Evolutionary conservation across 2,113 vertebrate species (phyloP).

Genomic region (Zeus faber): DNA sequence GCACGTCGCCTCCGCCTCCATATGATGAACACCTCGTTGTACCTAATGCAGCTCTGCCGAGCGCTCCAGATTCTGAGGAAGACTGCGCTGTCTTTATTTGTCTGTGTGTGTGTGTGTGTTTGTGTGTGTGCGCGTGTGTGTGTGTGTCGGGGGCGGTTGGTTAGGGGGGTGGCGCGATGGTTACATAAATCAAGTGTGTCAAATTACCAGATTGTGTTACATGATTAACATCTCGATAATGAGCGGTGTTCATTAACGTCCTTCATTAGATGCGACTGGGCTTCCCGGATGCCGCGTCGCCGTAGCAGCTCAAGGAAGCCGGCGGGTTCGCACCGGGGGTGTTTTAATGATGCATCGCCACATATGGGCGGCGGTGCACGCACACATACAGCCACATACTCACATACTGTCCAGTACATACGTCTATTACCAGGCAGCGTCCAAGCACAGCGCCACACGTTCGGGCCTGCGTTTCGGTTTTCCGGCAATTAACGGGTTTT

Average conservation of each 20-base stretch:
- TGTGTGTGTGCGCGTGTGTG: background rate
- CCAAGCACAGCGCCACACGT: too few species aligned
- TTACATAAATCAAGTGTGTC: slow-evolving; percentile 64
- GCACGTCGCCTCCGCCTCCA: slow-evolving; percentile 16
- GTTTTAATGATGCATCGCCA: background rate
- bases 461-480: too few species aligned
- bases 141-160: background rate
- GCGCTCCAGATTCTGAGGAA: slow-evolving; percentile 28
- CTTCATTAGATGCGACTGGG: slow-evolving; percentile 58
- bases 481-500: too few species aligned
- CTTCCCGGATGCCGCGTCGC: slow-evolving; percentile 38
- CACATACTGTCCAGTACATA: slow-evolving; percentile 6
- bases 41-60: slow-evolving; percentile 16
- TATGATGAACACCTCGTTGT: slow-evolving; percentile 38
- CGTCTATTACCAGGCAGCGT: too few species aligned
- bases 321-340: background rate
- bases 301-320: background rate
- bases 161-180: background rate
- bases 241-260: slow-evolving; percentile 64
- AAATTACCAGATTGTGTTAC: slow-evolving; percentile 70
- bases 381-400: slow-evolving; percentile 1
- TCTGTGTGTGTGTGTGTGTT: slow-evolving; percentile 18
- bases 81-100: background rate
- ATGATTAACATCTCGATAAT: slow-evolving; percentile 69
- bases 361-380: background rate